Base-by-base conservation (phyloP, 2,888 invertebrate species). In the Pyrrhia umbra region DNA sequence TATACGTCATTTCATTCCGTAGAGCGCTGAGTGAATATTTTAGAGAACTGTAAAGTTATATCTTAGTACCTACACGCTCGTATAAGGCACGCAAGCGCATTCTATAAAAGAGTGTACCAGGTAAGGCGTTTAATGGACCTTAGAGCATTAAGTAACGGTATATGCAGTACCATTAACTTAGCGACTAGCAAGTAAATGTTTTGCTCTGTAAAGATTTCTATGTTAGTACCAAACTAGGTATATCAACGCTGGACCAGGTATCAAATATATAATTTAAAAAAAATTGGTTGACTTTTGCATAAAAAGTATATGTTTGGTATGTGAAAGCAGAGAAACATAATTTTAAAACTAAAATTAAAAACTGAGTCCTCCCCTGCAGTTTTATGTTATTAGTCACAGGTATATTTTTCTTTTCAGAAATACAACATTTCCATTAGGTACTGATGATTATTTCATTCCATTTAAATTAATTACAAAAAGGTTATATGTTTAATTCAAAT, bases 101-200 rank as follows among this genome's bases (percentile, higher is more conserved):
- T 43, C 43, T 51, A 25, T 69, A 52, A 59, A 64, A 56, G 34
- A 15, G 25, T 45, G 43, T 50, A 43, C 60, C 56, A 70, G 65
- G 66, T 66, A 51, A 39, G 18, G 13, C 4, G 52, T 30, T 61
- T 59, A 77, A 74, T 74, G 51, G 40, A 40, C 46, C 45, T 27
- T 37, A 34, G 37, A 42, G 43, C 50, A 54, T 62, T 62, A 45
- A 40, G 15, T 58, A 56, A 68, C 46, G 27, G 27, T 37, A 58
- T 61, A 55, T 65, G 37, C 27, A 50, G 40, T 18, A 45, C 20
- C 18, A 49, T 67, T 51, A 55, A 50, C 23, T 37, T 16, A 54
- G 25, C 15, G 15, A 27, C 30, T 21, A 56, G 34, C 50, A 39
- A 30, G 37, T 47, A 47, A 56, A 42, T 42, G 51, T 40, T 69